A percentile compares a stretch with the other conserved stretches of the same genome.
phyloP scores from a whole-genome alignment of 2,113 vertebrate species.

The Epinephelus fuscoguttatus region DNA sequence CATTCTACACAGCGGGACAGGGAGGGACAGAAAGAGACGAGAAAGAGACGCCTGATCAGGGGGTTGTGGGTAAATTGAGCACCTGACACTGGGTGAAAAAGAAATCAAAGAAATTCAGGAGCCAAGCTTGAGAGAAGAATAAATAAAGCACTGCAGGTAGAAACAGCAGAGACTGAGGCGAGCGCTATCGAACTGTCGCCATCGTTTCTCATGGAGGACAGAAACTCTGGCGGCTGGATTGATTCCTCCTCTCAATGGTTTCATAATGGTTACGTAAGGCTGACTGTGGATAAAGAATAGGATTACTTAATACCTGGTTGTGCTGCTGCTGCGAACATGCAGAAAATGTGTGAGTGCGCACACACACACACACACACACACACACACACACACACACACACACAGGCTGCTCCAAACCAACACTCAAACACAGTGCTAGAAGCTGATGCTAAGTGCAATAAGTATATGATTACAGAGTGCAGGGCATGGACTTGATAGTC shows the following conservation, averaged over 20 bases:
- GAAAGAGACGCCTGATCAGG: background rate
- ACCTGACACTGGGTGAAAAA: background rate
- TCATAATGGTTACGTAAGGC: slow-evolving; percentile 76
- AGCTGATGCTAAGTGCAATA: slow-evolving; percentile 49
- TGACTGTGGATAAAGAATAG: slow-evolving; percentile 56
- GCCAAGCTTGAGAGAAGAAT: background rate
- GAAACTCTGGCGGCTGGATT: slow-evolving; percentile 13
- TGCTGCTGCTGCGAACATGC: slow-evolving; percentile 42
- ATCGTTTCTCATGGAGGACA: slow-evolving; percentile 25
- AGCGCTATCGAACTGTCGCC: background rate
- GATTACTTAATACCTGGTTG: slow-evolving; percentile 68
- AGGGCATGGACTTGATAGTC: slow-evolving; percentile 21
- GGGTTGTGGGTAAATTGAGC: background rate
- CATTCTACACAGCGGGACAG: slow-evolving; percentile 85
- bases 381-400: slow-evolving; percentile 53
- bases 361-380: slow-evolving; percentile 55
- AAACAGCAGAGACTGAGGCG: slow-evolving; percentile 1
- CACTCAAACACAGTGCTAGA: slow-evolving; percentile 52
- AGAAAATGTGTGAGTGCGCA: slow-evolving; percentile 38
- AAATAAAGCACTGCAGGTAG: background rate
- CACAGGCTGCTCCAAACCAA: slow-evolving; percentile 56
- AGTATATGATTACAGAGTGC: slow-evolving; percentile 52
- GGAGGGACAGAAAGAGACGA: background rate
- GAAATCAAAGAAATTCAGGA: background rate
- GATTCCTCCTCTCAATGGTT: slow-evolving; percentile 59